Conservation (phyloP, 2,113 vertebrate species). For the Zosterops japonicus region DNA sequence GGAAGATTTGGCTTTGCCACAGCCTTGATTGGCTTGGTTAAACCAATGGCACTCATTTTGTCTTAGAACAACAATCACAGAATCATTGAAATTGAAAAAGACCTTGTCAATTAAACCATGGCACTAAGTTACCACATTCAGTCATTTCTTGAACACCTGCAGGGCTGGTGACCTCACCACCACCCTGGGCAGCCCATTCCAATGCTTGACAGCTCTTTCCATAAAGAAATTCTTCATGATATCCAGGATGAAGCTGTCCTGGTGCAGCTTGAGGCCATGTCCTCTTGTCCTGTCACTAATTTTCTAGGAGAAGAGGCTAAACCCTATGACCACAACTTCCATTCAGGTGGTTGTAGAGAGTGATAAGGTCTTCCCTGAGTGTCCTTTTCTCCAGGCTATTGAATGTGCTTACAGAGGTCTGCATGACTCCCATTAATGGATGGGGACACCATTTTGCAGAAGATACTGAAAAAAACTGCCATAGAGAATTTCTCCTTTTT, state of each 20-base stretch:
- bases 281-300: neutral
- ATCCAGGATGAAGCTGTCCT: neutral
- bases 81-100: neutral
- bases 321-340: too few species aligned
- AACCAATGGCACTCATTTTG: neutral
- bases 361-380: neutral
- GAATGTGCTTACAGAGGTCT: neutral
- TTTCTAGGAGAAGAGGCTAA: neutral
- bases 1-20: neutral
- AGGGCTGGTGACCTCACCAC: neutral
- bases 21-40: neutral
- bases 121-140: neutral
- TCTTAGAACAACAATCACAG: neutral
- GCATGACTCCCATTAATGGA: neutral
- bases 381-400: neutral
- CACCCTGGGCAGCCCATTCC: neutral
- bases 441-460: neutral
- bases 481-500: neutral
- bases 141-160: neutral
- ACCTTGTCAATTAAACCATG: neutral
- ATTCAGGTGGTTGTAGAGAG: neutral
- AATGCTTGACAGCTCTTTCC: neutral
- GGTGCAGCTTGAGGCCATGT: neutral
- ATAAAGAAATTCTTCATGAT: neutral
- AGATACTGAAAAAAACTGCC: neutral